Evolutionary conservation across 2,888 invertebrate species (phyloP).

Genomic region (Coremacera marginata): DNA sequence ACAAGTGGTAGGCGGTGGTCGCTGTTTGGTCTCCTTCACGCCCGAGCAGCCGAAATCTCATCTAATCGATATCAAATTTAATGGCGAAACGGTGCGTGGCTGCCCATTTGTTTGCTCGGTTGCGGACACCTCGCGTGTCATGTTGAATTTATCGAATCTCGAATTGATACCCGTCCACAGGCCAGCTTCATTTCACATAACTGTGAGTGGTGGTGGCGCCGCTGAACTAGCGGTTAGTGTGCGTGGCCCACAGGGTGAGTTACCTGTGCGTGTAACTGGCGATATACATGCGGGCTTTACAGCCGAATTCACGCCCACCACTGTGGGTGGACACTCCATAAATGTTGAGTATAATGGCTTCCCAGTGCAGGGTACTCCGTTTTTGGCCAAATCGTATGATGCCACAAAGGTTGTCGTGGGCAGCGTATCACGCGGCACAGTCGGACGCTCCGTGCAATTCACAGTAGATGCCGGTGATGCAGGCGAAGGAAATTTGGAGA

Average conservation of each 20-base stretch:
- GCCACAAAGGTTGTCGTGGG: constrained; percentile 87
- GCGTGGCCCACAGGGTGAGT: constrained; percentile 85
- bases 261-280: constrained; percentile 90
- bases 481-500: constrained; percentile 97
- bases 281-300: constrained; percentile 89
- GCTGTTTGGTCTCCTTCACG: constrained; percentile 93
- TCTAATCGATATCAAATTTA: constrained; percentile 95
- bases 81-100: constrained; percentile 91
- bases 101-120: constrained; percentile 92
- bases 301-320: constrained; percentile 90
- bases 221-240: constrained; percentile 92
- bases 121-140: constrained; percentile 82
- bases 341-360: constrained; percentile 92
- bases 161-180: constrained; percentile 89
- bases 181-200: constrained; percentile 83
- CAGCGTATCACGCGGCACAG: constrained; percentile 82
- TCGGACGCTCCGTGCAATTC: constrained; percentile 93
- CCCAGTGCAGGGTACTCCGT: constrained; percentile 89
- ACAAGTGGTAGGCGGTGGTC: constrained; percentile 94
- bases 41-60: constrained; percentile 93
- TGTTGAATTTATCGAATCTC: constrained; percentile 79
- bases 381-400: constrained; percentile 93
- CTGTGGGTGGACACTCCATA: constrained; percentile 93
- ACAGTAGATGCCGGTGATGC: constrained; percentile 96
- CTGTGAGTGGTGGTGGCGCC: constrained; percentile 77